These are phyloP conservation scores for Fragum whitleyi DNA, from an alignment of 2,888 invertebrate species.

Conservation along the genomic window DNA sequence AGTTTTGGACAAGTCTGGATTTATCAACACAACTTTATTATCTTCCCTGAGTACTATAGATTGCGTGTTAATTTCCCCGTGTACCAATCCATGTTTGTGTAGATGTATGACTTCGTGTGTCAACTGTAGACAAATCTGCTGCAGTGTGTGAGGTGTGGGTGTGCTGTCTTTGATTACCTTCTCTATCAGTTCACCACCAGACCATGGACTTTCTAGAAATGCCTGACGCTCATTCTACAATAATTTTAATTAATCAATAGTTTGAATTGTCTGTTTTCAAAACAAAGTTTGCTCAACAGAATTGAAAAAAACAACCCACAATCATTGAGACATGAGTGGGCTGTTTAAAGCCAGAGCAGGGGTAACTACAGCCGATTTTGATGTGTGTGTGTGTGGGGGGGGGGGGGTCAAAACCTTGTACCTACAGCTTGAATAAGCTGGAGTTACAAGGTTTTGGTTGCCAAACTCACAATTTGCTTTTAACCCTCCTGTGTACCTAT, in stretches of 20 bases:
- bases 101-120: conserved; percentile 65
- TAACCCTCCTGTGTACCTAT: no score
- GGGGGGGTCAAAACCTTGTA: no score
- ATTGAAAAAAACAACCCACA: no score
- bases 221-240: conserved; percentile 75
- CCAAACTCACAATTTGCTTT: no score
- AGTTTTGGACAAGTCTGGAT: conserved; percentile 76
- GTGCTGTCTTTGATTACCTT: conserved; percentile 55
- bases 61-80: conserved; percentile 77
- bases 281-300: no score
- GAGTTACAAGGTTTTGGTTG: no score
- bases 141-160: conserved; percentile 22
- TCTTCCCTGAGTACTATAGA: conserved; percentile 70
- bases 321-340: no score
- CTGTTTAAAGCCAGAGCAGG: no score
- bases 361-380: no score
- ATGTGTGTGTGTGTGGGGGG: no score
- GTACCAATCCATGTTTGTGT: conserved; percentile 72
- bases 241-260: no score
- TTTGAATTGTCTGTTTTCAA: background rate
- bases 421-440: no score
- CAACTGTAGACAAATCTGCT: conserved; percentile 42
- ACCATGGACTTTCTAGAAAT: conserved; percentile 68
- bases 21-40: conserved; percentile 65
- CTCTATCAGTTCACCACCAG: conserved; percentile 65